Evolutionary conservation across 2,797 vertebrate genomes (phyloP), one percentile per base, ranked within the genome.

Genomic region (Taenioides sp.): DNA sequence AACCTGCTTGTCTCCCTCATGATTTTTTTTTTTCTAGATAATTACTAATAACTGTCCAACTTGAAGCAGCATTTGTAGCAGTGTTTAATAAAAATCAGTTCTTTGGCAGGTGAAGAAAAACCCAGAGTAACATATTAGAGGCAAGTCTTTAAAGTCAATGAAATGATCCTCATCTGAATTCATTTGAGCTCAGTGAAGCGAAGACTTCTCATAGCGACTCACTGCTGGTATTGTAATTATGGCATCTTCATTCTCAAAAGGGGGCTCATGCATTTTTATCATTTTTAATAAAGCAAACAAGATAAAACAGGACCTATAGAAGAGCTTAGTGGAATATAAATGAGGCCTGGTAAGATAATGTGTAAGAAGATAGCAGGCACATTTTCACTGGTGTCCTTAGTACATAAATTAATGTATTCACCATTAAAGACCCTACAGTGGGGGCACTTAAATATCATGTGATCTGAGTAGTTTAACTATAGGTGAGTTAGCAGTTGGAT

Each of bases 1-100:
- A 34, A 34, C 31, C 31, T 7, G 31, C 31, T 34, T 31, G 31
- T 31, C 31, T 31, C 5, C 31, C 31, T 31, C 31, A 6, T 31
- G 31, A 31, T 31, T n/a, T n/a, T n/a, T n/a, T n/a, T 4, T 1
- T 37, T 37, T 37, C 34, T 37, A 37, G 34, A 37, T 37, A 37
- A 37, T 80, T 91, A 89, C 87, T 83, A 85, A 88, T 88, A 89
- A 83, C 85, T 71, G 89, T 88, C 86, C 84, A 77, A 91, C 84
- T 83, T 79, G 72, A 63, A 72, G 83, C 65, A 73, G 85, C 65
- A 73, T 65, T 79, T 80, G 76, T 66, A 71, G 71, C 28, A 4
- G 74, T 78, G 88, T 81, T 82, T 79, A 73, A 83, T 77, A 77
- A 78, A 82, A 83, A 76, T 37, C 61, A 34, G 62, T 78, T 64